Evolutionary conservation across 1,140 invertebrate genomes (phyloP), one percentile per base, ranked within the genome.

Genomic region (Nymphalis io): DNA sequence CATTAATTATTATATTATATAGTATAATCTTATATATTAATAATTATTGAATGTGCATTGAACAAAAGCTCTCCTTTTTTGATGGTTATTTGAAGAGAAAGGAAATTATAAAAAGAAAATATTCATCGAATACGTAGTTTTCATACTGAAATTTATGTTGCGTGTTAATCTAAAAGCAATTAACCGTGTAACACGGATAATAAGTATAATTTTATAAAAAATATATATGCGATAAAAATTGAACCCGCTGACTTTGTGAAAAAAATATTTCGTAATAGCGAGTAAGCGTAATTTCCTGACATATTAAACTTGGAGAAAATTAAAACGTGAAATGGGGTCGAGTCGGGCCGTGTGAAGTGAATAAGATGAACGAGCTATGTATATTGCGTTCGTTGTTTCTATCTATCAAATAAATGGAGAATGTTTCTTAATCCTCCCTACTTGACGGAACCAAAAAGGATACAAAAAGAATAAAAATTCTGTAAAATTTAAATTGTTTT

Each of bases 251-350:
- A 20, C 51, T 64, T 64, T 64, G 21, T 64, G 39, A 55, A 38
- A 62, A n/a, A 64, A 57, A 57, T 18, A 39, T 57, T 57, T 51
- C 20, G 51, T 57, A 55, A 64, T 21, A 55, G 62, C 62, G 33
- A 64, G 48, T 64, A 57, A 51, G 62, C 48, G 51, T 51, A 53
- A 64, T 64, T 64, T 57, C 62, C 62, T 46, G 51, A 64, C 62
- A 64, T 64, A 64, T 64, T 64, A 64, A 63, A 64, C 38, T 21
- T 64, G 46, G 48, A 18, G 61, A 46, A 20, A 64, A 64, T 64
- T 64, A 64, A 64, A 55, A 64, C 48, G 51, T 42, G 62, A 18
- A 64, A 55, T 33, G 46, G 20, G 61, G 62, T 38, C 51, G 51
- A 64, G 51, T 64, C 51, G 21, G 51, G 60, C 23, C 60, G 10